These are phyloP conservation scores for Albula glossodonta DNA, from an alignment of 2,113 vertebrate genomes.

Conservation along the genomic window DNA sequence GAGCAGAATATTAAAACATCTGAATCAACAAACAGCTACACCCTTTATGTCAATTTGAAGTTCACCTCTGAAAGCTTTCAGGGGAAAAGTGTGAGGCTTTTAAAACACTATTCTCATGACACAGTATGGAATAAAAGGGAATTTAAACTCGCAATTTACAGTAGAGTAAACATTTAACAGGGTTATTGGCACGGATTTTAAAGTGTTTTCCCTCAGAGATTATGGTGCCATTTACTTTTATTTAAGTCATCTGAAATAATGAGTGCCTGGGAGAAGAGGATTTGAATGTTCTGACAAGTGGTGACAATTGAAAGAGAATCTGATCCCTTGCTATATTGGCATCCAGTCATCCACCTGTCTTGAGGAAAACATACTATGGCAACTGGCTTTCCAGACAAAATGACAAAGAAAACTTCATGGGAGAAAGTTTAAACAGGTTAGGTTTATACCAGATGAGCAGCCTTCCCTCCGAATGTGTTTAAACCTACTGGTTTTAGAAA, in stretches of 20 bases:
- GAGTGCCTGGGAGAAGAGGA: constrained; percentile 47
- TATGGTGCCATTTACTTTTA: constrained; percentile 36
- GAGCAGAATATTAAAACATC: constrained; percentile 3
- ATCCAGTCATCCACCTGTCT: constrained; percentile 45
- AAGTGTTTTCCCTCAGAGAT: constrained; percentile 49
- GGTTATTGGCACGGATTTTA: constrained; percentile 58
- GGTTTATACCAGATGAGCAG: constrained; percentile 4
- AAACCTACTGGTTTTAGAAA: not conserved
- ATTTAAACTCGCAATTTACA: constrained; percentile 47
- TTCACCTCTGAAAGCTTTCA: constrained; percentile 50
- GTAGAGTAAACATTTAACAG: constrained; percentile 18
- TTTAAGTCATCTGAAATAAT: constrained; percentile 60
- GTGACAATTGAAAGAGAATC: constrained; percentile 69
- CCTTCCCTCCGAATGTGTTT: not conserved
- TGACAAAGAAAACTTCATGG: constrained; percentile 39
- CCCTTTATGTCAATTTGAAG: constrained; percentile 7
- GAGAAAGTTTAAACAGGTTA: not conserved
- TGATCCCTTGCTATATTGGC: constrained; percentile 52
- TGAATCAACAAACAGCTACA: constrained; percentile 11
- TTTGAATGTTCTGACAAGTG: constrained; percentile 57
- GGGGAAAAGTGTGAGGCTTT: constrained; percentile 38
- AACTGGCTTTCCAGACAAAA: constrained; percentile 39
- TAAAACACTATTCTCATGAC: constrained; percentile 37
- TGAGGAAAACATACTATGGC: constrained; percentile 28
- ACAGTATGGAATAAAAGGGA: constrained; percentile 48